Evolutionary conservation across 2,113 vertebrate species (phyloP), one percentile per base, ranked within the genome.

Genomic region (Strix aluco): DNA sequence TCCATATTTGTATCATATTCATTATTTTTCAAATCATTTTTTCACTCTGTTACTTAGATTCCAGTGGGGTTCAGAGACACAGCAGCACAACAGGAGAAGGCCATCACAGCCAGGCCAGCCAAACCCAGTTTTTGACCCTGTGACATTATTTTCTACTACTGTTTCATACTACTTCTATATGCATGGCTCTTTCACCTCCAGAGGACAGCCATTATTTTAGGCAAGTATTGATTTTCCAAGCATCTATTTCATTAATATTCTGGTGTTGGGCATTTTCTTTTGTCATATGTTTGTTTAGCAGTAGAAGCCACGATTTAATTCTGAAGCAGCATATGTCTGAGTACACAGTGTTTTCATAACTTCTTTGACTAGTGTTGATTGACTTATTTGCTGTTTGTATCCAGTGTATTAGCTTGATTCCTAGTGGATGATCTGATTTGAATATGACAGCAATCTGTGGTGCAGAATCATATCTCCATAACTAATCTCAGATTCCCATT

Each of bases 321-420:
- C 92, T 82, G 77, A 94, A 72, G 58, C 78, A 85, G 62, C 91
- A 80, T 92, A 94, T 95, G 95, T 79, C 80, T 87, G 84, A 91
- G 89, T 80, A 94, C 84, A 82, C 30, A 63, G 88, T 95, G 94
- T 94, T 96, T 96, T 83, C 85, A 55, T 90, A 91, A 91, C 61
- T 92, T 81, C 77, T 67, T 82, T 95, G 83, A 70, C 84, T 82
- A 61, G 58, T 92, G 91, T 72, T 96, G 94, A 92, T 92, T 94
- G 94, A 97, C 69, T 96, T 91, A 85, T 72, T 73, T 92, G 86
- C 74, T 88, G 67, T 75, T 92, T 80, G 71, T 81, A 87, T 25
- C 83, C 84, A 38, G n/a, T 66, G 51, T 54, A 87, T 91, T 85
- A 72, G n/a, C 34, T 66, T 80, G 84, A 81, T 91, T 94, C 78